Conservation (phyloP, 2,888 invertebrate species). For the Caenorhabditis wallacei region DNA sequence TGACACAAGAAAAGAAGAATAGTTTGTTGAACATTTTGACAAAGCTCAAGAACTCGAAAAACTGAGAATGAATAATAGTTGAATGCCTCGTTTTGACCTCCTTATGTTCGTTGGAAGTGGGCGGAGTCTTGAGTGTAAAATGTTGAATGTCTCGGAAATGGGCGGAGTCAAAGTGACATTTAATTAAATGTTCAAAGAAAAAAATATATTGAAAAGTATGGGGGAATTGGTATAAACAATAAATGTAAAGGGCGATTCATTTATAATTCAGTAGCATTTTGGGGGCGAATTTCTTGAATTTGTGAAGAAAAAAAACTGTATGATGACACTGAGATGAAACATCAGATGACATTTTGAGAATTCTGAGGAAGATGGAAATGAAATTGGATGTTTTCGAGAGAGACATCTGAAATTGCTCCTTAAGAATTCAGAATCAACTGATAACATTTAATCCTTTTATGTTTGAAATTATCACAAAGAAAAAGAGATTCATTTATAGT, state of each 20-base stretch:
- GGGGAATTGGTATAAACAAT: not conserved
- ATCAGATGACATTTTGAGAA: no score
- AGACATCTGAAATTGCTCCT: no score
- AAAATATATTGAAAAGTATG: slow-evolving; percentile 1
- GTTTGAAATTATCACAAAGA: not conserved
- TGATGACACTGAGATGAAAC: not conserved
- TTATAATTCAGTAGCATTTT: not conserved
- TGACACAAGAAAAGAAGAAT: not conserved
- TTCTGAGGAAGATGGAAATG: no score
- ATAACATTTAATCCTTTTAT: slow-evolving; percentile 9
- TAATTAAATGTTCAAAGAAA: slow-evolving; percentile 10
- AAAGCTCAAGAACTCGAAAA: not conserved
- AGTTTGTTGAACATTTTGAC: not conserved
- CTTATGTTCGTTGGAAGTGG: slow-evolving; percentile 9
- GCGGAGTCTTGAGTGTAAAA: slow-evolving; percentile 8
- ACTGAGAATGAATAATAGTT: not conserved
- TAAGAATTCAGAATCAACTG: not conserved
- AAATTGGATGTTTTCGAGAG: no score
- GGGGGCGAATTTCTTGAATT: not conserved
- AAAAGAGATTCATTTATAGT: not conserved
- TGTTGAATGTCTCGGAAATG: slow-evolving; percentile 6
- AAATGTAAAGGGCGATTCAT: not conserved
- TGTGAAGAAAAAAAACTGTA: not conserved
- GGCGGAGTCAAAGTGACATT: slow-evolving; percentile 2
- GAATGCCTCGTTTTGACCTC: not conserved